Evolutionary conservation across 2,888 invertebrate species (phyloP), one percentile per base, ranked within the genome.

Genomic region (Lycophotia porphyrea): DNA sequence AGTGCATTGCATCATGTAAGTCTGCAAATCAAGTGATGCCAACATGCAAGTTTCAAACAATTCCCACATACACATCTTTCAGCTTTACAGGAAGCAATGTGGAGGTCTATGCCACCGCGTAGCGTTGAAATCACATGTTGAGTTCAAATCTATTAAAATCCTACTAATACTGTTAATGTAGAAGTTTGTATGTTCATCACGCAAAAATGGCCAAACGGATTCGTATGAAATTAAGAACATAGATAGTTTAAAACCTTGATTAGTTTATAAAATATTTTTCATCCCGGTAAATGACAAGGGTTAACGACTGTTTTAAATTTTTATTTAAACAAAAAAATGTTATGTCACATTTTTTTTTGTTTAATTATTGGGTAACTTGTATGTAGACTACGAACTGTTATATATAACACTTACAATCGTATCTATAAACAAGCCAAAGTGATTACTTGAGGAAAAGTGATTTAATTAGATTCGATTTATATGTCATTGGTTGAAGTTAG

Each of bases 11-110:
- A n/a, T n/a, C n/a, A n/a, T n/a, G n/a, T n/a, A n/a, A 31, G 11
- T 49, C 34, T 27, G 18, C 21, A 61, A 63, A 74, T 61, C 36
- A 64, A 27, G 15, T 64, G 44, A n/a, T 31, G 2, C 15, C 7
- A 42, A 49, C 9, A 42, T 34, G 34, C 34, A n/a, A 27, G 21
- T 69, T 77, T 70, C 49, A 76, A 4, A 31, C 15, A 15, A 44
- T 4, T 60, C 5, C n/a, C 31, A 69, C 11, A 42, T 0, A 61
- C 2, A 63, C 15, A 71, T 78, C 44, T 68, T 78, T 71, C 66
- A 82, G 9, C 49, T 11, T 27, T 52, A 82, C 63, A 81, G 74
- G 82, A 81, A 70, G 70, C 47, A 27, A 42, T 18, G 82, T 70
- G 78, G 78, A 64, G 81, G 74, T 78, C 82, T 42, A 2, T 27